Evolutionary conservation across 2,888 invertebrate genomes (phyloP), one percentile per base, ranked within the genome.

Genomic region (Cetonia aurata): DNA sequence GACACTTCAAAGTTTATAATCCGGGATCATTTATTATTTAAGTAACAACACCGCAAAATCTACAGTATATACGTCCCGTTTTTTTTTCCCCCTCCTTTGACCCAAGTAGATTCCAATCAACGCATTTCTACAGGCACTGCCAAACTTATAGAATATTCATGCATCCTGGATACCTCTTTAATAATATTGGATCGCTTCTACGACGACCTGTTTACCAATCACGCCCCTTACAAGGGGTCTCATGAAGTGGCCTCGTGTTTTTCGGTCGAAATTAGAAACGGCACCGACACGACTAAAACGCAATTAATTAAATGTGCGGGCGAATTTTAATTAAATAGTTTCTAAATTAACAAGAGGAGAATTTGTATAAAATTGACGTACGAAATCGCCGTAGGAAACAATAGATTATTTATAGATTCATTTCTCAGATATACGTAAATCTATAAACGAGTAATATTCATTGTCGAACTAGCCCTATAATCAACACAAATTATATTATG

Each of bases 151-250:
- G 71, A 74, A 74, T 74, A 74, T 74, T 74, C 73, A 71, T 74
- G 52, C 69, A 69, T 25, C 53, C 67, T 37, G 50, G 9, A 33
- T 12, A 41, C 50, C 52, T 33, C 50, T 65, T 50, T 37, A 65
- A 65, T 50, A 52, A 65, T 65, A 65, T 65, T 65, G 50, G 50
- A 31, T 50, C 37, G 12, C 50, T 25, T 50, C 17, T 65, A 67
- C 67, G 69, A 72, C 72, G 71, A 70, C 56, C 70, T 73, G 72
- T 74, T 74, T 71, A 72, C 72, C 69, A 69, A 72, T 71, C 71
- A 74, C 71, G 41, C 56, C 71, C 68, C 70, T 69, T 9, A 12
- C 17, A 37, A n/a, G 37, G 33, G 48, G 37, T 65, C 37, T 52
- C 62, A 65, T 65, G 50, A 50, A 50, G 17, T 17, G 37, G 37